These are phyloP conservation scores for Campylorhamphus procurvoides DNA, from an alignment of 2,113 vertebrate species.

Conservation along the genomic window DNA sequence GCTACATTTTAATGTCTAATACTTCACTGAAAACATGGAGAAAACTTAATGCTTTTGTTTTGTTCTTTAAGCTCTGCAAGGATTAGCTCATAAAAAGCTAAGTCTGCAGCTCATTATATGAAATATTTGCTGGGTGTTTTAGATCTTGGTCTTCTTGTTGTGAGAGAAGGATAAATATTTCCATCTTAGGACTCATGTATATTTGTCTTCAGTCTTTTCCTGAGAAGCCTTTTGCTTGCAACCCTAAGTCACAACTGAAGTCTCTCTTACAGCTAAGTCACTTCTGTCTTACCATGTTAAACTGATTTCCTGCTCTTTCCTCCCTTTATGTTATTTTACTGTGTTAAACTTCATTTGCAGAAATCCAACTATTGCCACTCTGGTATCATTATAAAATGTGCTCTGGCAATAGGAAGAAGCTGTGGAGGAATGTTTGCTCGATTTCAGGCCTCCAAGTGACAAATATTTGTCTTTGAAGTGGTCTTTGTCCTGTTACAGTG, in stretches of 20 bases:
- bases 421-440: not conserved
- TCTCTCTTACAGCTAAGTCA: not conserved
- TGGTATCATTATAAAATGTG: not conserved
- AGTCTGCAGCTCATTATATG: not conserved
- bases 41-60: not conserved
- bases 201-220: not conserved
- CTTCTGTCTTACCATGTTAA: not conserved
- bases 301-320: not conserved
- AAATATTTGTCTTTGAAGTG: not conserved
- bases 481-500: not conserved
- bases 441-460: not conserved
- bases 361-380: not conserved
- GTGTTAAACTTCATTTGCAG: not conserved
- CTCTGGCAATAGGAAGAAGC: not conserved
- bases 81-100: not conserved
- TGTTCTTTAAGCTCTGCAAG: not conserved
- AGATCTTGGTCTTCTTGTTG: not conserved
- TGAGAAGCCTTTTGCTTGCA: not conserved
- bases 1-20: not conserved
- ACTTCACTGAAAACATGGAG: not conserved
- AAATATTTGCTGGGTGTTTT: not conserved
- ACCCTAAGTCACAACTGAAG: not conserved
- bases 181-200: accelerated
- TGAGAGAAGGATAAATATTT: not conserved
- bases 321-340: not conserved